Conservation (phyloP, 2,113 vertebrate species). For the Corydoras sp. region DNA sequence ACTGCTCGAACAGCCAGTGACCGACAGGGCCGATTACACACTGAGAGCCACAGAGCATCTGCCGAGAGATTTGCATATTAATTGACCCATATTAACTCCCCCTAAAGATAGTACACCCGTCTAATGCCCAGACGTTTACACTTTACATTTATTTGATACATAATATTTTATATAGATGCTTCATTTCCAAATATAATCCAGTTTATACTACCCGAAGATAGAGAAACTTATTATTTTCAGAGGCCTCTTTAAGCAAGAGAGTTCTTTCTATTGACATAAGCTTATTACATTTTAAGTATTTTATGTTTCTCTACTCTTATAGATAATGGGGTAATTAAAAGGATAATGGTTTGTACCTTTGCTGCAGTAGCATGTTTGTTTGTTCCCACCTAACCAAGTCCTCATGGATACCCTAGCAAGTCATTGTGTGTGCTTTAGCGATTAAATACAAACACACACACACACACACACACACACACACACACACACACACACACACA, state of each 20-base stretch:
- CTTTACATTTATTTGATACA: not conserved
- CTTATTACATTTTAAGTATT: not conserved
- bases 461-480: slow-evolving; percentile 34
- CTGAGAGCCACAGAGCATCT: slow-evolving; percentile 93
- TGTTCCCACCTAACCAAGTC: slow-evolving; percentile 36
- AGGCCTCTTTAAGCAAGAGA: not conserved
- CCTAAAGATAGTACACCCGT: slow-evolving; percentile 29
- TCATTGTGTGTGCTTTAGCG: slow-evolving; percentile 72
- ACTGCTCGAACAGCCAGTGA: slow-evolving; percentile 94
- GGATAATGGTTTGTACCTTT: slow-evolving; percentile 22
- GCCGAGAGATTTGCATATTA: slow-evolving; percentile 98
- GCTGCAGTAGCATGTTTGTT: slow-evolving; percentile 62
- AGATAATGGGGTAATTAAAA: slow-evolving; percentile 11
- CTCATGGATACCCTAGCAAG: slow-evolving; percentile 70
- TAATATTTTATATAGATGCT: not conserved
- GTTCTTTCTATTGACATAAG: not conserved
- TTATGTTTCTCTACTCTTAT: slow-evolving; percentile 16
- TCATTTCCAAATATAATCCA: not conserved
- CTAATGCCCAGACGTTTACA: slow-evolving; percentile 49
- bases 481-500: slow-evolving; percentile 22
- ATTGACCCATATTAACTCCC: slow-evolving; percentile 98
- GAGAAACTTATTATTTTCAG: no score
- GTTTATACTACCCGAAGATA: not conserved
- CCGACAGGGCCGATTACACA: slow-evolving; percentile 89
- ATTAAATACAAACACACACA: slow-evolving; percentile 15